Evolutionary conservation across 2,888 invertebrate genomes (phyloP).

Genomic region (Corbicula japonica): DNA sequence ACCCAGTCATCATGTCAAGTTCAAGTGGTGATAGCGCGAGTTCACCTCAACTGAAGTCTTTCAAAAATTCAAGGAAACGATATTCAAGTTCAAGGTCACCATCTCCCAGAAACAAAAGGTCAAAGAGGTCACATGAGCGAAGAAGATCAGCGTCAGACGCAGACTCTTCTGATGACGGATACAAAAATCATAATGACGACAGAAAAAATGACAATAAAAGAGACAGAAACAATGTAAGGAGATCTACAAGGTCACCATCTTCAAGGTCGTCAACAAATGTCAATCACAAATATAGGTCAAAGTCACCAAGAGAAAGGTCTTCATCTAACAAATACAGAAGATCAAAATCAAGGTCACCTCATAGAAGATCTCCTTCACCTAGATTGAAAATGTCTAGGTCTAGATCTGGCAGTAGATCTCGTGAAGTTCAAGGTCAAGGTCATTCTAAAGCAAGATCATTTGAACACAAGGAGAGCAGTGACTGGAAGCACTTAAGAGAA

Average conservation of each 20-base stretch:
- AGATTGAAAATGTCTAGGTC: conserved; percentile 25
- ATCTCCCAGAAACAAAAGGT: conserved; percentile 26
- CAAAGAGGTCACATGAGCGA: neutral
- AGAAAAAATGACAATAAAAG: conserved; percentile 3
- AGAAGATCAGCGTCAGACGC: neutral
- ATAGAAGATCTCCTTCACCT: neutral
- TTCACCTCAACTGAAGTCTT: conserved; percentile 2
- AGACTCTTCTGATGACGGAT: neutral
- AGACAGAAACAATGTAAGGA: conserved; percentile 2
- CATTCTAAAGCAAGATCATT: conserved; percentile 45
- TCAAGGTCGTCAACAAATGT: conserved; percentile 19
- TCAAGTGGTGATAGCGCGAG: conserved; percentile 45
- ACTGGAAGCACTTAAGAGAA: conserved; percentile 42
- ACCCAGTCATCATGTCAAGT: conserved; percentile 47
- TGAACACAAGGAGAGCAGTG: conserved; percentile 29
- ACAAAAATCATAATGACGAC: neutral
- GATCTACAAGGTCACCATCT: conserved; percentile 26
- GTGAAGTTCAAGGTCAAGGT: conserved; percentile 30
- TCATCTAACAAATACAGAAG: neutral
- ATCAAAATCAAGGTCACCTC: conserved; percentile 9
- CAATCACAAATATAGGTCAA: conserved; percentile 16
- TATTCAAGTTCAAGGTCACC: conserved; percentile 37
- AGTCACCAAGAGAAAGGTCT: conserved; percentile 30
- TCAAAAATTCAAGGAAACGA: conserved; percentile 18
- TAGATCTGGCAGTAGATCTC: conserved; percentile 35